Conservation (phyloP, 2,113 vertebrate species). For the Carettochelys insculpta region DNA sequence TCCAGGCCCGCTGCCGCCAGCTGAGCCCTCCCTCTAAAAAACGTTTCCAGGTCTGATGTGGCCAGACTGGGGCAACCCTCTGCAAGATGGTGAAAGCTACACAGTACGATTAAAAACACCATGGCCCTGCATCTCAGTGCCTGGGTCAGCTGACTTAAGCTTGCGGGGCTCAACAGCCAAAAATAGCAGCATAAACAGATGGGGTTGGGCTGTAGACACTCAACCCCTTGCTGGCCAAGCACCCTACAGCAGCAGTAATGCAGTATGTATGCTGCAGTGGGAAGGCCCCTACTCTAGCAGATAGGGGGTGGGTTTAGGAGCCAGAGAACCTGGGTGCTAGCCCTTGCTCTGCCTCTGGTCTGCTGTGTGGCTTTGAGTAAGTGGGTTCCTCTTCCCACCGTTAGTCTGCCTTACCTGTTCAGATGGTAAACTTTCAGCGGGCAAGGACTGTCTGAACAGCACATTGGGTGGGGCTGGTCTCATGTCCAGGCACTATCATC, state of each 20-base stretch:
- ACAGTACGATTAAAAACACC: no score
- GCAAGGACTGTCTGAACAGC: background rate
- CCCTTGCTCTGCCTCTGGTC: background rate
- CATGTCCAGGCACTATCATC: background rate
- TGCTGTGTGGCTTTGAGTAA: background rate
- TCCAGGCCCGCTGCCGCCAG: background rate
- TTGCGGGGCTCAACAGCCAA: background rate
- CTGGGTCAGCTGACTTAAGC: background rate
- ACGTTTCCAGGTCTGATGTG: background rate
- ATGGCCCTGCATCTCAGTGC: background rate
- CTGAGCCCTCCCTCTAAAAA: background rate
- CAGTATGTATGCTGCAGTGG: background rate
- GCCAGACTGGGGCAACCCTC: rapidly evolving
- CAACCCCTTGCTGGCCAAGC: background rate
- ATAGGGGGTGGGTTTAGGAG: background rate
- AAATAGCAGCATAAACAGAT: background rate
- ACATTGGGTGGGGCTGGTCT: background rate
- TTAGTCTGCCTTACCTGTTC: background rate
- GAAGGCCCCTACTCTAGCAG: background rate
- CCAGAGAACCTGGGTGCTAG: no score
- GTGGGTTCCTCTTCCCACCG: background rate
- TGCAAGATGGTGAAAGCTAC: background rate
- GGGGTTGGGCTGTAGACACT: background rate
- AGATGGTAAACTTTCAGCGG: background rate
- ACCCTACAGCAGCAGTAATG: background rate